Conservation (phyloP, 1,140 invertebrate genomes). For the Lucilia cuprina region DNA sequence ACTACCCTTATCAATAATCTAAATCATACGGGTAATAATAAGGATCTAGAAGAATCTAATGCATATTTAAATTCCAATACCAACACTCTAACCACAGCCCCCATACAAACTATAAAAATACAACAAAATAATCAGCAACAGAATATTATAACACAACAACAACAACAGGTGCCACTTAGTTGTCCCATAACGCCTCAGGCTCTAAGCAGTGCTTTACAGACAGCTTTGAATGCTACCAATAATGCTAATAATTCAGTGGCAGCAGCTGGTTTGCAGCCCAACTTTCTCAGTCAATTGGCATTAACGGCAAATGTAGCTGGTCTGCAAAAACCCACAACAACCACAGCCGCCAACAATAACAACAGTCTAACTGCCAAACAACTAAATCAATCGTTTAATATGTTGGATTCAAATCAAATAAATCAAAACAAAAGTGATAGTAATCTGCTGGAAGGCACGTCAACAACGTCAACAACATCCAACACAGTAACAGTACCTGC, state of each 20-base stretch:
- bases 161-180: constrained; percentile 30
- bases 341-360: neutral
- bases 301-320: constrained; percentile 28
- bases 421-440: constrained; percentile 31
- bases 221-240: constrained; percentile 33
- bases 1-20: neutral
- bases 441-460: constrained; percentile 18
- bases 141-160: neutral
- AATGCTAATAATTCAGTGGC: constrained; percentile 12
- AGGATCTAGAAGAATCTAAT: constrained; percentile 17
- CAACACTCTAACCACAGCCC: constrained; percentile 7
- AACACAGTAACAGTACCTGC: neutral
- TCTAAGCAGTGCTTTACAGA: constrained; percentile 36
- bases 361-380: constrained; percentile 16
- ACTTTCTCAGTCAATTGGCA: constrained; percentile 35
- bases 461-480: neutral
- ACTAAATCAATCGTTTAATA: constrained; percentile 17
- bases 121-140: constrained; percentile 5
- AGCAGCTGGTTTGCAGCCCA: constrained; percentile 35
- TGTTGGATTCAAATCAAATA: neutral
- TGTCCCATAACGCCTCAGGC: constrained; percentile 37
- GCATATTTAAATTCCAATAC: constrained; percentile 37
- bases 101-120: neutral
- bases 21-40: neutral
- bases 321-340: constrained; percentile 24